phyloP scores from a whole-genome alignment of 2,797 vertebrate genomes.

The Chromobotia macracanthus region DNA sequence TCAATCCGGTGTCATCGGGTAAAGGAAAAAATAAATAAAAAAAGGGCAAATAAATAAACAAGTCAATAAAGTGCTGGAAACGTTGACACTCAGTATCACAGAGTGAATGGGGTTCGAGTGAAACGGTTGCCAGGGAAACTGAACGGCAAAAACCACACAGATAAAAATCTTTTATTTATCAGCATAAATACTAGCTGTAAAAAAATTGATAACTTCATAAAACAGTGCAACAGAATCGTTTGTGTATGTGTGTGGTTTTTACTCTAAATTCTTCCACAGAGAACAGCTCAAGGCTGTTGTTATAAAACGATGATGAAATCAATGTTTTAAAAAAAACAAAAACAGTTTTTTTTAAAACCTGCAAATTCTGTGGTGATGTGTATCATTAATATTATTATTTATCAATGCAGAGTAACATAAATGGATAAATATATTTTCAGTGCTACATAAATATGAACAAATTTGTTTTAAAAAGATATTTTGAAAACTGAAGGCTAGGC shows the following conservation, averaged over 20 bases:
- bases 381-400: neutral
- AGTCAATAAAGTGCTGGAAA: constrained; percentile 17
- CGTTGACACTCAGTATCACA: constrained; percentile 58
- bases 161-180: constrained; percentile 71
- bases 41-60: constrained; percentile 22
- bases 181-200: constrained; percentile 63
- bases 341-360: no score
- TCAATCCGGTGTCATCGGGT: neutral
- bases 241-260: neutral
- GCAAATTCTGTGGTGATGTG: neutral
- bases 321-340: no score
- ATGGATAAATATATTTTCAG: neutral
- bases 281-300: neutral
- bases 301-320: constrained; percentile 20
- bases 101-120: constrained; percentile 61
- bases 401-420: neutral
- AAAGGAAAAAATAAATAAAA: neutral
- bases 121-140: constrained; percentile 78
- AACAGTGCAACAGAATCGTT: neutral
- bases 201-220: neutral
- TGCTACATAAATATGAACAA: neutral
- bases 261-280: neutral
- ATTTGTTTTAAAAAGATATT: neutral
- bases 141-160: constrained; percentile 62
- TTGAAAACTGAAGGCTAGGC: neutral